These are phyloP conservation scores for Zenarchopterus dispar DNA, from an alignment of 2,797 vertebrate genomes.

Conservation along the genomic window DNA sequence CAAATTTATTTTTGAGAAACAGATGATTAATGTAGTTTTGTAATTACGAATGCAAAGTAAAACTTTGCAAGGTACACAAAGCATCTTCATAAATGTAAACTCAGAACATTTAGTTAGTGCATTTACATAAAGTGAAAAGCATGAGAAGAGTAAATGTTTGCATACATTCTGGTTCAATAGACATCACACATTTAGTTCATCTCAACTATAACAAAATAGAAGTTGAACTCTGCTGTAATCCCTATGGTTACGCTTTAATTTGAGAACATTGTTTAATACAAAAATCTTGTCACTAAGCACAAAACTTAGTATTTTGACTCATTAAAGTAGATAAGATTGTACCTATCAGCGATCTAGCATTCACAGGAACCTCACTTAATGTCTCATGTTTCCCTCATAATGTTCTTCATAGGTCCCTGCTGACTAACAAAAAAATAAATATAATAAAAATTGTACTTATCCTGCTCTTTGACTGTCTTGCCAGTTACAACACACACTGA, in stretches of 20 bases:
- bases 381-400: constrained; percentile 47
- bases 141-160: background rate
- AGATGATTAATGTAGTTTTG: too few species aligned
- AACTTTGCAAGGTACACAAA: too few species aligned
- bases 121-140: background rate
- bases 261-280: background rate
- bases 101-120: too few species aligned
- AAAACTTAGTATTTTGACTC: constrained; percentile 20
- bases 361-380: constrained; percentile 28
- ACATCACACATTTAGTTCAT: background rate
- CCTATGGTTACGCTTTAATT: background rate
- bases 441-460: constrained; percentile 22
- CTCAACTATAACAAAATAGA: background rate
- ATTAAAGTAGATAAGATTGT: constrained; percentile 18
- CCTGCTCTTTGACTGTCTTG: constrained; percentile 39
- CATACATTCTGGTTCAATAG: background rate
- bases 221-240: background rate
- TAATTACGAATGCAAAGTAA: too few species aligned
- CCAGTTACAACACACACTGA: constrained; percentile 46
- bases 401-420: constrained; percentile 46
- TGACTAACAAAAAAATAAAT: constrained; percentile 27
- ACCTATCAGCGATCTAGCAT: constrained; percentile 26
- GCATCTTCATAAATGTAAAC: too few species aligned
- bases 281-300: constrained; percentile 1
- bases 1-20: too few species aligned